Evolutionary conservation across 2,888 invertebrate species (phyloP).

Genomic region (Lucinisca nassula): DNA sequence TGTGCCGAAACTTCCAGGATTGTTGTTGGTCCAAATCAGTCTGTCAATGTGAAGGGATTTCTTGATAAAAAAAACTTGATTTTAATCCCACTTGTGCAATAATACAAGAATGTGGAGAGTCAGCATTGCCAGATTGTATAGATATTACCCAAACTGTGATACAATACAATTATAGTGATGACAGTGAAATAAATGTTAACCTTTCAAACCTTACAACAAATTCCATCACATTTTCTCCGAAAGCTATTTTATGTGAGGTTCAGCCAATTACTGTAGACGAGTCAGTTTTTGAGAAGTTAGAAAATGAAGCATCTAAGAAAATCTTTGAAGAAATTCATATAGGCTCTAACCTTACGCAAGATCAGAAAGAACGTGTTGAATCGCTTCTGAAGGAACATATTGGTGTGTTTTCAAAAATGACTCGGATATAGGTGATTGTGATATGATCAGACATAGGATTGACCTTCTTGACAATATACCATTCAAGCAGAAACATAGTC

Average conservation of each 20-base stretch:
- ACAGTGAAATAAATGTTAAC: background rate
- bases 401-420: constrained; percentile 9
- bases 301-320: background rate
- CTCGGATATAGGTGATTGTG: constrained; percentile 29
- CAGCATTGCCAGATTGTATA: background rate
- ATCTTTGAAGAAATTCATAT: constrained; percentile 16
- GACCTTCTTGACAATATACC: constrained; percentile 16
- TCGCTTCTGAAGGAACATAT: constrained; percentile 2
- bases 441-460: constrained; percentile 24
- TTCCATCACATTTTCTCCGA: constrained; percentile 6
- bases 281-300: constrained; percentile 6
- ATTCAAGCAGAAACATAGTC: constrained; percentile 29
- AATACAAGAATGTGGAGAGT: background rate
- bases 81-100: background rate
- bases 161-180: background rate
- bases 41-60: background rate
- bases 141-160: background rate
- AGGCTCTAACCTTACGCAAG: background rate
- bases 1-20: background rate
- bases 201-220: constrained; percentile 10
- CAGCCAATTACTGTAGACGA: constrained; percentile 13
- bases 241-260: constrained; percentile 4
- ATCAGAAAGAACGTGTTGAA: background rate
- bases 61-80: background rate
- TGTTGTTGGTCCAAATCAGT: background rate